Evolutionary conservation across 1,140 invertebrate genomes (phyloP).

Genomic region (Pinna nobilis): DNA sequence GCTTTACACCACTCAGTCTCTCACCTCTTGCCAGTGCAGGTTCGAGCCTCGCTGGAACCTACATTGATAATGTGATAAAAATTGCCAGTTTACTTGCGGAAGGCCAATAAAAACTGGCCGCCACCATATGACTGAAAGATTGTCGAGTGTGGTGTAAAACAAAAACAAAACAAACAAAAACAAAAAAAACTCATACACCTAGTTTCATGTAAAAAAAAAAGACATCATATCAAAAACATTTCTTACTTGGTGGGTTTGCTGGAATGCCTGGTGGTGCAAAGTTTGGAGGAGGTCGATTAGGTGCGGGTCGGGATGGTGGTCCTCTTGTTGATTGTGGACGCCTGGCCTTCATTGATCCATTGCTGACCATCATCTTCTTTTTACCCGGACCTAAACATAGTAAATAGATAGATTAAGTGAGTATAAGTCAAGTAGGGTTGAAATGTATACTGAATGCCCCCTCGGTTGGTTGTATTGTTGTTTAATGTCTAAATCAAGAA

Average conservation of each 20-base stretch:
- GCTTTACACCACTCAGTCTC: too few species aligned
- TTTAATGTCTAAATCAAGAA: too few species aligned
- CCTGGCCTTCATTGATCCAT: slow-evolving; percentile 34
- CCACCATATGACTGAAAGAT: too few species aligned
- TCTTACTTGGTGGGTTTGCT: neutral
- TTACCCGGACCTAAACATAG: slow-evolving; percentile 54
- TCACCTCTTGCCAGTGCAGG: too few species aligned
- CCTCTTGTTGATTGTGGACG: slow-evolving; percentile 31
- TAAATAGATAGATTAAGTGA: neutral
- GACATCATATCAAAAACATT: neutral
- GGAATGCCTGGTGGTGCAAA: slow-evolving; percentile 46
- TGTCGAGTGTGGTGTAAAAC: neutral
- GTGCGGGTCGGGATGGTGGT: slow-evolving; percentile 55
- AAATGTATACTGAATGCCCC: too few species aligned
- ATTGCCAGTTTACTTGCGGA: too few species aligned
- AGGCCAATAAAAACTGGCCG: too few species aligned
- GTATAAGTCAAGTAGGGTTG: too few species aligned
- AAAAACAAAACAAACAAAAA: neutral
- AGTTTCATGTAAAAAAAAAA: neutral
- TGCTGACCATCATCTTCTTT: slow-evolving; percentile 52
- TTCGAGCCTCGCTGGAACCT: too few species aligned
- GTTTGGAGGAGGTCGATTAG: slow-evolving; percentile 52
- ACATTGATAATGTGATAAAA: too few species aligned
- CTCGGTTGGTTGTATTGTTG: too few species aligned
- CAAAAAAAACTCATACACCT: neutral